Percentiles rank a stretch among this genome's conserved stretches.
phyloP scores from a whole-genome alignment of 92 coral and sea anemone species.

The Phenganax marumi region DNA sequence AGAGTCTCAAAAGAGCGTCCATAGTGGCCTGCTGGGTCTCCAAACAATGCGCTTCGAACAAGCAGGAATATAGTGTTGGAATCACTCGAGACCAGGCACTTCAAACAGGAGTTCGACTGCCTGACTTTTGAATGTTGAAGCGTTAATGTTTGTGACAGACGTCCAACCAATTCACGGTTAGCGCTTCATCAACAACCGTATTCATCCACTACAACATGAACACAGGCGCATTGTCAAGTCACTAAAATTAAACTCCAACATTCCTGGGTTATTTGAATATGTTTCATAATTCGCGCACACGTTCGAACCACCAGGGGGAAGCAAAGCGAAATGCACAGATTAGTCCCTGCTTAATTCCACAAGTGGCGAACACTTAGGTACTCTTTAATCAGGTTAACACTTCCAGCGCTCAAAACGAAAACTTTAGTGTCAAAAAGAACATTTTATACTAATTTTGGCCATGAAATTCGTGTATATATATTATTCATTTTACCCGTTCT shows the following conservation, averaged over 20 bases:
- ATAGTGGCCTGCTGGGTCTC: background rate
- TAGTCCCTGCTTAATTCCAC: background rate
- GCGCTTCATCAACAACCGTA: constrained; percentile 34
- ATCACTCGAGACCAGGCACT: constrained; percentile 29
- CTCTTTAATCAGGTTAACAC: background rate
- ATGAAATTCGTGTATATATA: background rate
- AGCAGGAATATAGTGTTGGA: background rate
- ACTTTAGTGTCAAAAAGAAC: background rate
- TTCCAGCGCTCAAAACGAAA: background rate
- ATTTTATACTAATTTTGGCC: background rate
- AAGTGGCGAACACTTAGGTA: background rate
- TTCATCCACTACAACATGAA: constrained; percentile 21
- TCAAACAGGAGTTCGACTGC: constrained; percentile 21
- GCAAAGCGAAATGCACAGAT: background rate
- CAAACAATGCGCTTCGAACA: background rate
- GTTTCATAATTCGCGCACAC: background rate
- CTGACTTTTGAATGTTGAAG: constrained; percentile 8
- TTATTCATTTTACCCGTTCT: background rate
- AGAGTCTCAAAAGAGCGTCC: background rate
- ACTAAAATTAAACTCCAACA: constrained; percentile 29
- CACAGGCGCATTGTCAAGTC: constrained; percentile 40
- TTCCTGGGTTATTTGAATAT: background rate
- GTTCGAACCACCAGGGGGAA: constrained; percentile 4
- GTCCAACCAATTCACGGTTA: constrained; percentile 5
- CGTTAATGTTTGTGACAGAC: constrained; percentile 19